phyloP scores from a whole-genome alignment of 2,797 vertebrate genomes.

The Melanotaenia boesemani region DNA sequence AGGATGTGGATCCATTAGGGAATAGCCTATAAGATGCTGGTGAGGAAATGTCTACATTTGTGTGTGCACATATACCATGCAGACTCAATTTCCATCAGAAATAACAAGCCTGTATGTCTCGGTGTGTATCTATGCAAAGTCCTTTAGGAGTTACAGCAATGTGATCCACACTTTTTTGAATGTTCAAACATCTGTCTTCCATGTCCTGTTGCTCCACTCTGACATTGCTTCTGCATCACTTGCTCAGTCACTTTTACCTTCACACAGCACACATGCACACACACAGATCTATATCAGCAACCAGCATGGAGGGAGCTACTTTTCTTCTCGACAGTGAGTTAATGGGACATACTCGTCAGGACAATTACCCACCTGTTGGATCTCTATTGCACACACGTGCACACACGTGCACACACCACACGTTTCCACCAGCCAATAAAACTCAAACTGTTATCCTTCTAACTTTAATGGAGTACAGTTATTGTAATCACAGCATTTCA shows the following conservation, averaged over 20 bases:
- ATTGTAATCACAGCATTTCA: slow-evolving; percentile 26
- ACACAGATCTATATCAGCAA: slow-evolving; percentile 50
- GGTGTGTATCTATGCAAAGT: neutral
- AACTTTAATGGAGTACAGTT: slow-evolving; percentile 14
- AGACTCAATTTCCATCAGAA: slow-evolving; percentile 32
- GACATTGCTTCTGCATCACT: slow-evolving; percentile 6
- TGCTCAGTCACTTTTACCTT: neutral
- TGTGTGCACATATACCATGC: neutral
- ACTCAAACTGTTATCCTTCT: slow-evolving; percentile 42
- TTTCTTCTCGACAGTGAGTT: slow-evolving; percentile 72
- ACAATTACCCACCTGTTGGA: slow-evolving; percentile 72
- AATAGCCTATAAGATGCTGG: slow-evolving; percentile 28
- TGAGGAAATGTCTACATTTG: neutral
- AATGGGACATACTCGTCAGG: slow-evolving; percentile 71
- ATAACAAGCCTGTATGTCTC: slow-evolving; percentile 18
- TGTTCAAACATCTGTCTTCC: slow-evolving; percentile 42
- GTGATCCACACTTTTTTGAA: slow-evolving; percentile 26
- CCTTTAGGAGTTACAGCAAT: slow-evolving; percentile 48
- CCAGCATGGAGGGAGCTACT: slow-evolving; percentile 46
- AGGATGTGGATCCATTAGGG: slow-evolving; percentile 51
- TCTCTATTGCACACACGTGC: slow-evolving; percentile 28
- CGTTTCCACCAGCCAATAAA: slow-evolving; percentile 31
- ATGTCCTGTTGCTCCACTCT: slow-evolving; percentile 24
- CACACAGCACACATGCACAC: slow-evolving; percentile 5
- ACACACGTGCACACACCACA: neutral